Base-by-base conservation (phyloP, 2,113 vertebrate genomes). In the Alaudala cheleensis region DNA sequence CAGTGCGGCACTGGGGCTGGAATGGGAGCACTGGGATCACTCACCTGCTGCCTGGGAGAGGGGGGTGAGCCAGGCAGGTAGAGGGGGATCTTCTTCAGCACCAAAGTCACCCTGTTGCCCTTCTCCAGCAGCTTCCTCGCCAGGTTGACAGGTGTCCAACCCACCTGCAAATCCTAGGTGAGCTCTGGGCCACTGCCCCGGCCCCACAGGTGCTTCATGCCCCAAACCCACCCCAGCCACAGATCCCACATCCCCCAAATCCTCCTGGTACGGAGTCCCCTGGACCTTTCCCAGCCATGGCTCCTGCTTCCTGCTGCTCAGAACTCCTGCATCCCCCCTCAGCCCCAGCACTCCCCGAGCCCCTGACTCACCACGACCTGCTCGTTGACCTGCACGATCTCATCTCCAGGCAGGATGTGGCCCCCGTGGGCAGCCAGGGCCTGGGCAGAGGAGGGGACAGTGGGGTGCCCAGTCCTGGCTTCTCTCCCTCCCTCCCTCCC, bases 311-410 rank as follows among this genome's bases (percentile, higher is more conserved):
- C 62, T 49, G 45, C 40, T 20, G 26, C 3, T 51, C 53, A 3
- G 20, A 14, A 21, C 28, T 64, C 50, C 49, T 19, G 42, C 31
- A 37, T 49, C 3, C 11, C 34, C 56, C 45, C 5, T 2, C 17
- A 24, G 26, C 18, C 37, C 34, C 56, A 3, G 1, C 4, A 1
- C 26, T 23, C 20, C n/a, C 44, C 20, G 9, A 44, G 24, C 9
- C 56, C 67, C 44, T 0, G 0, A 97, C 99, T 99, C 95, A 99
- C 99, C 98, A 99, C 99, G 25, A 99, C 98, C 95, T 99, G 99
- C 92, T 98, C 97, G 5, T 99, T 99, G 96, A 99, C 98, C 97
- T 99, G 98, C 90, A 99, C 96, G 14, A 99, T 98, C 95, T 99
- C 99, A 21, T 99, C 99, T 47, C 99, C 99, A 0, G 98, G 98